These are phyloP conservation scores for Baryphthengus martii DNA, from an alignment of 2,113 vertebrate genomes.

Conservation along the genomic window DNA sequence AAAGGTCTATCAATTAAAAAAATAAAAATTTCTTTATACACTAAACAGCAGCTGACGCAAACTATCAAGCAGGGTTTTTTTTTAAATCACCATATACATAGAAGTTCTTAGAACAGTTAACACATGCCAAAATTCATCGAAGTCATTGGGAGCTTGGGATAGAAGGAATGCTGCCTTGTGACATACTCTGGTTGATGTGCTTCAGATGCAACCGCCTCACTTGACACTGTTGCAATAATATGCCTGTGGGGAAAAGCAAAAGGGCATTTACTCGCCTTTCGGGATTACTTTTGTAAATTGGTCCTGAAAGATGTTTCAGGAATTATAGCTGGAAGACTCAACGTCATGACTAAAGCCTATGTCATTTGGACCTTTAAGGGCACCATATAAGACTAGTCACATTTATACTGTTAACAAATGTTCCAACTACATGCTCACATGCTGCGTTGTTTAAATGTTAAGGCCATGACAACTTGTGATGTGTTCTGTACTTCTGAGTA, in stretches of 20 bases:
- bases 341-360: background rate
- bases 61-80: background rate
- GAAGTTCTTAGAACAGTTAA: background rate
- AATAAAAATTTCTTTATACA: background rate
- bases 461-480: background rate
- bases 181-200: background rate
- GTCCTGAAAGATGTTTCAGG: background rate
- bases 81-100: background rate
- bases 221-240: background rate
- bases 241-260: background rate
- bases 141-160: background rate
- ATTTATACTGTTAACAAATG: background rate
- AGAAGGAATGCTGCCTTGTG: background rate
- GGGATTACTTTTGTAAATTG: background rate
- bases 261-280: background rate
- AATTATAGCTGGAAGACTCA: background rate
- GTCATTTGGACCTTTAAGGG: background rate
- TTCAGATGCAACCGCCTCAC: background rate
- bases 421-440: background rate
- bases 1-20: background rate
- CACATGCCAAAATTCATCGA: background rate
- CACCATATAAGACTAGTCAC: background rate
- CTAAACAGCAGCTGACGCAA: background rate
- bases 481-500: background rate
- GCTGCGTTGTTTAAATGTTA: background rate